These are phyloP conservation scores for Drosophila nigricruria DNA, from an alignment of 2,888 invertebrate species.

Conservation along the genomic window DNA sequence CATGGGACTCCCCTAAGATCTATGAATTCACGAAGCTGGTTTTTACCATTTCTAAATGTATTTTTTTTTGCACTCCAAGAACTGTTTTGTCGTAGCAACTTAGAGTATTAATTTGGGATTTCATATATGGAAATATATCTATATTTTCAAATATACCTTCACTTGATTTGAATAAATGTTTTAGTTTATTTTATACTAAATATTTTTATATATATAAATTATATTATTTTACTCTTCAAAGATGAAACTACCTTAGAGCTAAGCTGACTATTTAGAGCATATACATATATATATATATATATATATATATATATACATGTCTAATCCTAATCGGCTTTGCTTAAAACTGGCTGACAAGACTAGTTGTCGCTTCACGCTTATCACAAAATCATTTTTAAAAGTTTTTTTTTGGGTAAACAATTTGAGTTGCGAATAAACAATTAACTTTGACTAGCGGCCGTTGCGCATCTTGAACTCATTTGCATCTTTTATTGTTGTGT, in stretches of 20 bases:
- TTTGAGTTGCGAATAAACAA: conserved; percentile 51
- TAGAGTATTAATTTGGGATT: too few relatives aligned
- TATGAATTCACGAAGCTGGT: not conserved
- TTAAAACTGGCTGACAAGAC: conserved; percentile 1
- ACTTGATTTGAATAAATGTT: too few relatives aligned
- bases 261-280: not conserved
- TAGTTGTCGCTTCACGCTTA: conserved; percentile 29
- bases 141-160: too few relatives aligned
- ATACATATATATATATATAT: not conserved
- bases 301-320: not conserved
- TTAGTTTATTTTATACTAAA: too few relatives aligned
- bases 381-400: conserved; percentile 38
- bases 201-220: not conserved
- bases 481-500: conserved; percentile 59
- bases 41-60: not conserved
- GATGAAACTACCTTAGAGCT: not conserved
- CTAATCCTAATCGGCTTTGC: not conserved
- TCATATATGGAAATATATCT: too few relatives aligned
- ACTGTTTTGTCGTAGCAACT: not conserved
- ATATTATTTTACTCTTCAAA: not conserved
- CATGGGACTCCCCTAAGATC: not conserved
- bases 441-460: conserved; percentile 35
- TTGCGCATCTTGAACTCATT: conserved; percentile 55
- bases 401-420: conserved; percentile 45
- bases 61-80: too few relatives aligned